Conservation (phyloP, 2,113 vertebrate genomes). For the Prunella himalayana region DNA sequence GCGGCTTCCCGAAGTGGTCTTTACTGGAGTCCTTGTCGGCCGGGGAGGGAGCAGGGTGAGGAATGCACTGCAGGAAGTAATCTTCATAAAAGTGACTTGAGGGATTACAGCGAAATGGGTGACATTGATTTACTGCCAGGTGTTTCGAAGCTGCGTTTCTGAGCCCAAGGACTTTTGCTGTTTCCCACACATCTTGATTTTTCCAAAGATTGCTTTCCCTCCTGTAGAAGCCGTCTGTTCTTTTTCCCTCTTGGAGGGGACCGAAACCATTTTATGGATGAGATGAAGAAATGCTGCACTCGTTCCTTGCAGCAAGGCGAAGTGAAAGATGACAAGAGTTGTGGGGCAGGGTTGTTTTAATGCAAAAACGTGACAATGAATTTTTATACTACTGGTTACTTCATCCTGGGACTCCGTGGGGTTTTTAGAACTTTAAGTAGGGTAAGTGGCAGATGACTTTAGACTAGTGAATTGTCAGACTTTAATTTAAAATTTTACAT, state of each 20-base stretch:
- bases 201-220: background rate
- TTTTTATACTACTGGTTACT: background rate
- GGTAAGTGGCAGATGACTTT: background rate
- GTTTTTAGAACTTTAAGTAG: background rate
- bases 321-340: background rate
- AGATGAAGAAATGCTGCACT: background rate
- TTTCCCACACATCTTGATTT: background rate
- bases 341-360: background rate
- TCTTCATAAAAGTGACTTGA: constrained; percentile 48
- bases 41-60: background rate
- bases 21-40: background rate
- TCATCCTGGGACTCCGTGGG: background rate
- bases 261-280: background rate
- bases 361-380: background rate
- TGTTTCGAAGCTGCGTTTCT: background rate
- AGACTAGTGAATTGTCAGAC: background rate
- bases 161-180: constrained; percentile 10
- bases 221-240: background rate
- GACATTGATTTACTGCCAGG: constrained; percentile 57
- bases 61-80: constrained; percentile 32
- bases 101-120: constrained; percentile 29
- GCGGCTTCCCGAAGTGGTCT: background rate
- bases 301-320: background rate
- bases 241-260: background rate
- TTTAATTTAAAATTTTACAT: background rate